phyloP scores from a whole-genome alignment of 2,888 invertebrate species.

The Hylaea fasciaria region DNA sequence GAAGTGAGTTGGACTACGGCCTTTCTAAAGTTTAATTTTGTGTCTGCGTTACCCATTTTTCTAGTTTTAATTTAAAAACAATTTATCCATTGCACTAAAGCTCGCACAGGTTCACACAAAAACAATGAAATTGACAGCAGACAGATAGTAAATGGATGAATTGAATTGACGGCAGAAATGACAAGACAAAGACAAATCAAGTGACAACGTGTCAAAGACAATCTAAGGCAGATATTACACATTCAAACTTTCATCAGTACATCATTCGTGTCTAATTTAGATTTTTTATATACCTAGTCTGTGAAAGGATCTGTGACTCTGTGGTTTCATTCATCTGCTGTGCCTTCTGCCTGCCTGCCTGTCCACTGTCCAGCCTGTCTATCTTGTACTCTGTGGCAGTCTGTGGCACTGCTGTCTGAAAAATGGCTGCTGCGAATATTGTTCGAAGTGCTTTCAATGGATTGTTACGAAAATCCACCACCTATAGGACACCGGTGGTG shows the following conservation, averaged over 20 bases:
- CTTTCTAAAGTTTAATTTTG: constrained; percentile 98
- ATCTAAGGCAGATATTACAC: not conserved
- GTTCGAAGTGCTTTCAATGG: constrained; percentile 77
- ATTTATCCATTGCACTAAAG: constrained; percentile 66
- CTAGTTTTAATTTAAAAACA: constrained; percentile 52
- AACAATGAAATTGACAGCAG: constrained; percentile 56
- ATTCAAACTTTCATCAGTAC: no score
- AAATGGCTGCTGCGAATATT: constrained; percentile 81
- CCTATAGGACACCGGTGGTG: constrained; percentile 70
- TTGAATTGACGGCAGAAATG: constrained; percentile 33
- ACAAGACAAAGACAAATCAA: no score
- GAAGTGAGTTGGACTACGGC: constrained; percentile 99
- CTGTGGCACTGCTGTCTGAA: constrained; percentile 46
- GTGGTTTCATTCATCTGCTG: no score
- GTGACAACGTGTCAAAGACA: constrained; percentile 52
- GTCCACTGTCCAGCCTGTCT: no score
- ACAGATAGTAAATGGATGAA: constrained; percentile 41
- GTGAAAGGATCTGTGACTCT: not conserved
- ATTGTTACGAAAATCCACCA: constrained; percentile 75
- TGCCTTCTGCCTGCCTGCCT: no score
- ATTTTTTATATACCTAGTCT: not conserved
- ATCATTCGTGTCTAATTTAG: not conserved
- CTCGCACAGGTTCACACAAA: constrained; percentile 62
- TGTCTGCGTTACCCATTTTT: constrained; percentile 98
- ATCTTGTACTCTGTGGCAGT: no score